Evolutionary conservation across 2,888 invertebrate genomes (phyloP).

Genomic region (Parnassius apollo): DNA sequence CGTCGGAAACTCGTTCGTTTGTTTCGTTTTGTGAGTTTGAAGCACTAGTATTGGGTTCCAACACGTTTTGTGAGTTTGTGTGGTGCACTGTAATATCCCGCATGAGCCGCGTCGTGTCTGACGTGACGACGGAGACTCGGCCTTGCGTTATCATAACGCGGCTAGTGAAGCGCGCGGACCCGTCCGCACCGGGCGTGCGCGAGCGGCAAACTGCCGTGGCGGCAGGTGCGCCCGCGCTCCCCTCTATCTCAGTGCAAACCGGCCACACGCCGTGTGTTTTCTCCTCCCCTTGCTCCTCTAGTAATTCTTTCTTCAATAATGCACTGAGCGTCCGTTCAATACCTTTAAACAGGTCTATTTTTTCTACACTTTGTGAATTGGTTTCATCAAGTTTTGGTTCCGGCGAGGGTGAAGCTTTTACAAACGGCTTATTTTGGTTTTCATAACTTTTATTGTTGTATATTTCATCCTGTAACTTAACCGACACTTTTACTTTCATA

Average conservation of each 20-base stretch:
- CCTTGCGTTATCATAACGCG: conserved; percentile 95
- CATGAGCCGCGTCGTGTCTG: conserved; percentile 87
- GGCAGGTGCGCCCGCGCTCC: conserved; percentile 76
- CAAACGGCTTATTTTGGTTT: conserved; percentile 40
- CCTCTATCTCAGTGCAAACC: conserved; percentile 68
- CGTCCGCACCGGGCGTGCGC: conserved; percentile 79
- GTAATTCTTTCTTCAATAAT: conserved; percentile 79
- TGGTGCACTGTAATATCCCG: conserved; percentile 84
- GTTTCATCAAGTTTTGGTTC: conserved; percentile 47
- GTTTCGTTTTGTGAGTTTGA: conserved; percentile 56
- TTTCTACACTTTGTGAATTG: conserved; percentile 48
- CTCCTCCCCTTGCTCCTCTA: conserved; percentile 73
- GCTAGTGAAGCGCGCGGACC: conserved; percentile 89
- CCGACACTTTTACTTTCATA: conserved; percentile 69
- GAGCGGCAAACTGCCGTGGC: conserved; percentile 75
- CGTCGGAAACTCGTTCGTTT: conserved; percentile 70
- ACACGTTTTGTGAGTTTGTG: conserved; percentile 82
- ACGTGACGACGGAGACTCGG: conserved; percentile 87
- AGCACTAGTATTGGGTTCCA: conserved; percentile 48
- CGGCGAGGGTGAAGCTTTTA: conserved; percentile 61
- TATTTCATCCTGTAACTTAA: conserved; percentile 54
- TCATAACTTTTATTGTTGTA: conserved; percentile 31
- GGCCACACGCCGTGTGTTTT: conserved; percentile 70
- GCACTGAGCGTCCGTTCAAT: conserved; percentile 79
- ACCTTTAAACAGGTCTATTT: conserved; percentile 77